Conservation (phyloP, 2,888 invertebrate species). For the Drosophila acutilabella region DNA sequence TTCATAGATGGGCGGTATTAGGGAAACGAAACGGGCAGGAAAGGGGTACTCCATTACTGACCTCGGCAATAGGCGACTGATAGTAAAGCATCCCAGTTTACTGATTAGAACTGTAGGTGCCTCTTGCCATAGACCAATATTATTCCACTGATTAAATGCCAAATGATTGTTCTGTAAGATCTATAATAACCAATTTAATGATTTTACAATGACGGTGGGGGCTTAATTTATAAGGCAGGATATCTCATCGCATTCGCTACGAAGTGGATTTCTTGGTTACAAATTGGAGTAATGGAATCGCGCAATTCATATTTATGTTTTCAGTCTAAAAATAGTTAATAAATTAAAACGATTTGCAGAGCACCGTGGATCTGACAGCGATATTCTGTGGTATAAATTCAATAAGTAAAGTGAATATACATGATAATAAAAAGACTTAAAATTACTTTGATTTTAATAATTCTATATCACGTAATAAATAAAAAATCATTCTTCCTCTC, state of each 20-base stretch:
- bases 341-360: conserved; percentile 6
- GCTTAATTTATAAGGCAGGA: conserved; percentile 13
- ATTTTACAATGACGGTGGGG: conserved; percentile 33
- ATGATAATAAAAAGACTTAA: too few species aligned
- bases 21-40: not conserved
- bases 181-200: conserved; percentile 32
- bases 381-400: not conserved
- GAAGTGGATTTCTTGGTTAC: conserved; percentile 1
- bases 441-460: too few species aligned
- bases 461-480: too few species aligned
- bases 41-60: conserved; percentile 54
- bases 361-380: not conserved
- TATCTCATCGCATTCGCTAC: conserved; percentile 1
- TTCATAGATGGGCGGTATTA: conserved; percentile 42
- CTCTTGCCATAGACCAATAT: conserved; percentile 22
- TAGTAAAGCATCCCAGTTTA: conserved; percentile 23
- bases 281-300: conserved; percentile 34
- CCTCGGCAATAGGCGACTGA: conserved; percentile 65
- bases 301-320: conserved; percentile 22
- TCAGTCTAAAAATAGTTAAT: conserved; percentile 25
- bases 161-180: conserved; percentile 63
- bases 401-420: too few species aligned
- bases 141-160: conserved; percentile 56
- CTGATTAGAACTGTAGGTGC: conserved; percentile 68
- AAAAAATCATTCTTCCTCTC: not conserved